Evolutionary conservation across 2,888 invertebrate genomes (phyloP), one percentile per base, ranked within the genome.

Genomic region (Tenthredo scrophulariae): DNA sequence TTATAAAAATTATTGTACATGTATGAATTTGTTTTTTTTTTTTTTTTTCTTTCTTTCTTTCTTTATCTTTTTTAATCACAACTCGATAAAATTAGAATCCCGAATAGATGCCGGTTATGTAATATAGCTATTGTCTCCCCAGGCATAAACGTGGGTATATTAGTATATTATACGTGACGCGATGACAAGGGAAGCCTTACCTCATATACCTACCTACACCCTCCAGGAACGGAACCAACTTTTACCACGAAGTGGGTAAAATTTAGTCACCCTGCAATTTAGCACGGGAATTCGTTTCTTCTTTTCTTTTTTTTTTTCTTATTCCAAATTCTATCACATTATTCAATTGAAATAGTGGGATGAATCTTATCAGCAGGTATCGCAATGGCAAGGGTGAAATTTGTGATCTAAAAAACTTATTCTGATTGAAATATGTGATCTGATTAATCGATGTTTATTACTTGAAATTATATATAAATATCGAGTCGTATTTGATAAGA

Each of bases 111-210:
- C 75, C 3, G 22, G 33, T 9, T 54, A 50, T 13, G 9, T 54
- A 33, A 50, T 67, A 67, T 54, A 54, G n/a, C n/a, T 54, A 54
- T 67, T 33, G 67, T 33, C 3, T 67, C 67, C 33, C 10, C 4
- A 74, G n/a, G 43, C 40, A 74, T 74, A 43, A 43, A 43, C 40
- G 22, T n/a, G 18, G 22, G 37, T 26, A 22, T 62, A 58, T 62
- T 80, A 80, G 37, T 26, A 22, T 62, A 58, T 62, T 80, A 80
- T 80, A 62, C 37, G 9, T 37, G 10, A 62, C n/a, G 80, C 80
- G 62, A 80, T 62, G 80, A 80, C 80, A 80, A 26, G 80, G 40
- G 80, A 80, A 80, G 62, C 80, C 80, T 26, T 80, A 80, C 50
- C 26, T 26, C 10, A 74, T 22, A 29, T 29, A 29, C 2, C 1